Percentiles rank a stretch among this genome's conserved stretches.
These are phyloP conservation scores for Galleria mellonella DNA, from an alignment of 1,140 invertebrate species.

Conservation along the genomic window DNA sequence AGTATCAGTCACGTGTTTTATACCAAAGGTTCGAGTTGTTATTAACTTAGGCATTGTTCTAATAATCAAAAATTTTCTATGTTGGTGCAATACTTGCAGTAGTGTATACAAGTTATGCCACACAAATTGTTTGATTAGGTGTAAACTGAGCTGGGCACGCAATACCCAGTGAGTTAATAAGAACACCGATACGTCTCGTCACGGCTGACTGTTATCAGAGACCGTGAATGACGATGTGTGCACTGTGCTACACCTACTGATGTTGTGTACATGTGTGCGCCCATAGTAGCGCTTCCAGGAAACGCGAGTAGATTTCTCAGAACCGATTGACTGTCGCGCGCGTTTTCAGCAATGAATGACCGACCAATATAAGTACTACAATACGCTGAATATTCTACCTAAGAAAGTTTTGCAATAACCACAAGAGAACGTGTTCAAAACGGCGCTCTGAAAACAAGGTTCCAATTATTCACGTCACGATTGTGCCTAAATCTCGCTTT, in stretches of 20 bases:
- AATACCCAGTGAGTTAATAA: conserved; percentile 53
- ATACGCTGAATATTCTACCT: no score
- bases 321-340: conserved; percentile 61
- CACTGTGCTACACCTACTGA: conserved; percentile 19
- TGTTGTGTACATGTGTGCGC: conserved; percentile 42
- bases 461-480: no score
- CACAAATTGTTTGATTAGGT: conserved; percentile 63
- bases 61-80: conserved; percentile 10
- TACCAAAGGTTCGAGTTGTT: no score
- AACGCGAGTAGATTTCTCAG: conserved; percentile 63
- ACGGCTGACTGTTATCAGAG: conserved; percentile 60
- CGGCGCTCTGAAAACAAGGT: no score
- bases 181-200: conserved; percentile 62
- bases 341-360: conserved; percentile 66
- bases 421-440: no score
- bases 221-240: conserved; percentile 53
- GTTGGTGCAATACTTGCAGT: conserved; percentile 23
- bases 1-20: no score
- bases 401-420: no score
- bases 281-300: conserved; percentile 67
- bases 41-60: neutral
- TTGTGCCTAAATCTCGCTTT: no score
- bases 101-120: conserved; percentile 30
- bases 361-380: neutral
- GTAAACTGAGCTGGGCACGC: conserved; percentile 58